Evolutionary conservation across 2,797 vertebrate species (phyloP), one percentile per base, ranked within the genome.

Genomic region (Dendrocincla fuliginosa): DNA sequence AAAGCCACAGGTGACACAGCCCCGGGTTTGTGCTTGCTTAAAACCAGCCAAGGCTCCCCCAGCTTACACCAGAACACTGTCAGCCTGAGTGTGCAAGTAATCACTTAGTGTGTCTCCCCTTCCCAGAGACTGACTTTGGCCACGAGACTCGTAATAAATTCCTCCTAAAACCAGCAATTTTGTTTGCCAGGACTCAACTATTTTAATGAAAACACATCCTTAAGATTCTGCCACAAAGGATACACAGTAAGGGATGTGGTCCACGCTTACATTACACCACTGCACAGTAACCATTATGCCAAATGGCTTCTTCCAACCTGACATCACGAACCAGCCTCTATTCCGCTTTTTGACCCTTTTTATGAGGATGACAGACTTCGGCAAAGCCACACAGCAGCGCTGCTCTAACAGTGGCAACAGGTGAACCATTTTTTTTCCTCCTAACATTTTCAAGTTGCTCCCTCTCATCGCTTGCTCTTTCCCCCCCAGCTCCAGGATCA

Each of bases 21-120:
- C 5, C 44, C 3, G 0, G 1, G 30, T 28, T 9, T 22, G 18
- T 19, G 6, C 68, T 37, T 23, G 44, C 64, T 27, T 44, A n/a
- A 47, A 64, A 17, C 30, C 46, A 28, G 46, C 46, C 71, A 57
- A 28, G 22, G n/a, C n/a, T 74, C 42, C 9, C 18, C 24, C 47
- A 47, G 60, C 33, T 84, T 30, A n/a, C 49, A 53, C 24, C 32
- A 71, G 41, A 65, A 63, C 32, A 15, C 37, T 47, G 71, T 65
- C n/a, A 55, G 57, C 28, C 60, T 56, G 12, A 13, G 16, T 46
- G 55, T 77, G n/a, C 30, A 67, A 27, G 4, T 17, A 28, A 28
- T 44, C 57, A 42, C 30, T 42, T 47, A 24, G 57, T 25, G 41
- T 46, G 16, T 41, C 53, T 68, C 19, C 33, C 7, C 15, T 55